These are phyloP conservation scores for Phrynocephalus forsythii DNA, from an alignment of 2,797 vertebrate genomes.

Conservation along the genomic window DNA sequence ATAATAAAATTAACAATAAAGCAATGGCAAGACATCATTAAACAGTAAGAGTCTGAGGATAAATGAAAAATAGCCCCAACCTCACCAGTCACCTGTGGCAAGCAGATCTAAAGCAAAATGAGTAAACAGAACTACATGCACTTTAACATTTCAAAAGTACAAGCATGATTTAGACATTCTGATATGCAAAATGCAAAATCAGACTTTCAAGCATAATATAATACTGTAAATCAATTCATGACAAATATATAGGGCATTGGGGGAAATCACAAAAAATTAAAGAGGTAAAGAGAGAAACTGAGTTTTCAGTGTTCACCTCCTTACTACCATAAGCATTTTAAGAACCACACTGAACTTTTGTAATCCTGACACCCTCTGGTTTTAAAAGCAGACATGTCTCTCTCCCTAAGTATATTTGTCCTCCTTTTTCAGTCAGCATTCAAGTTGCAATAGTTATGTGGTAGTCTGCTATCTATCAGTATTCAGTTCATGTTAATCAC, in stretches of 20 bases:
- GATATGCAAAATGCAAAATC: neutral
- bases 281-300: neutral
- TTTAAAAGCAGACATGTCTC: no score
- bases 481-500: no score
- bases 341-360: neutral
- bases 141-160: neutral
- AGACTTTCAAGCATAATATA: neutral
- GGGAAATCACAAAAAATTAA: neutral
- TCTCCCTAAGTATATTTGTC: no score
- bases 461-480: no score
- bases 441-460: no score
- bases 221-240: neutral
- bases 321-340: neutral
- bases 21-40: constrained; percentile 6
- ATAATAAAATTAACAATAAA: constrained; percentile 31
- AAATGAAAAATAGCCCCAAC: constrained; percentile 1
- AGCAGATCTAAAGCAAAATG: neutral
- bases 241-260: neutral
- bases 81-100: neutral
- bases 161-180: neutral
- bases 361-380: neutral
- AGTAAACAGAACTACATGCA: neutral
- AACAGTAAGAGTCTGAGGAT: neutral
- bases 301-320: neutral
- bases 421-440: no score